A percentile compares a stretch with the other conserved stretches of the same genome.
These are phyloP conservation scores for Trichonephila clavipes DNA, from an alignment of 1,140 invertebrate species.

Conservation along the genomic window DNA sequence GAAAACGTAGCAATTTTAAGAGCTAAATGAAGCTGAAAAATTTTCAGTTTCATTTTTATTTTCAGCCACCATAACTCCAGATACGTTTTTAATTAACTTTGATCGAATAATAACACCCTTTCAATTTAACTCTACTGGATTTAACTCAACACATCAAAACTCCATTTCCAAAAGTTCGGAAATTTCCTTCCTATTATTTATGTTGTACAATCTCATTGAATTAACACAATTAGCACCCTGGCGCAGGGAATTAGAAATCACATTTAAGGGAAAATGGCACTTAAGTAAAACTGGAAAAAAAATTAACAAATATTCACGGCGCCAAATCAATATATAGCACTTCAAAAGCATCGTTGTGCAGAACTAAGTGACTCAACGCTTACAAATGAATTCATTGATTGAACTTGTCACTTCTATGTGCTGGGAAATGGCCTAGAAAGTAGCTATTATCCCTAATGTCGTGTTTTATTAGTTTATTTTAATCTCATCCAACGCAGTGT, in stretches of 20 bases:
- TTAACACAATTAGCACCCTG: not conserved
- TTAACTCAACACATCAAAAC: not conserved
- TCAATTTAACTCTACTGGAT: not conserved
- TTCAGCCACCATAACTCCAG: not conserved
- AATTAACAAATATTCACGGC: not conserved
- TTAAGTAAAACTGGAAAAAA: not conserved
- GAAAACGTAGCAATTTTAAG: no score
- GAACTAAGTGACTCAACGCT: not conserved
- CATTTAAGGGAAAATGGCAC: not conserved
- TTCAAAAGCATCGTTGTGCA: not conserved
- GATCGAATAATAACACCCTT: not conserved
- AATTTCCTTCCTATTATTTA: conserved; percentile 1
- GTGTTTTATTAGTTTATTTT: conserved; percentile 18
- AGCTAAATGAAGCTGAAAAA: no score
- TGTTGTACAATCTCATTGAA: not conserved
- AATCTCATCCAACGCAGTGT: not conserved
- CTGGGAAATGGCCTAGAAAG: not conserved
- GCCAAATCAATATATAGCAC: not conserved
- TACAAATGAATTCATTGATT: conserved; percentile 13
- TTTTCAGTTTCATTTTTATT: not conserved
- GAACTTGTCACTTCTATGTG: not conserved
- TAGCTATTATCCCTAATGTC: conserved; percentile 2
- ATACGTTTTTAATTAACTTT: not conserved
- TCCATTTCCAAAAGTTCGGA: not conserved
- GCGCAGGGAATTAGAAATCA: not conserved